Evolutionary conservation across 2,888 invertebrate species (phyloP).

Genomic region (Leptinotarsa rubiginosa): DNA sequence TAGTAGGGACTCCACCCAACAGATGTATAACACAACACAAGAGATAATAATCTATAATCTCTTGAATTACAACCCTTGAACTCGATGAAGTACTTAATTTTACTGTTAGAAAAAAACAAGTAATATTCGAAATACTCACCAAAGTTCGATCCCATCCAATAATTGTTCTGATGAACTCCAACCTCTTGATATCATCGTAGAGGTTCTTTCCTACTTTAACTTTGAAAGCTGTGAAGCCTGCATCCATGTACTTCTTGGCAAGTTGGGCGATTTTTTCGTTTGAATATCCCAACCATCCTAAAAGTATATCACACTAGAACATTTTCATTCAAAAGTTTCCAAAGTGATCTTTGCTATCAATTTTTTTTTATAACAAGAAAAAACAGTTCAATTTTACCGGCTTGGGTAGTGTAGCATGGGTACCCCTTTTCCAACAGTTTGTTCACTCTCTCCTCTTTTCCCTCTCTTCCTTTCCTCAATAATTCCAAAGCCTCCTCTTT

Average conservation of each 20-base stretch:
- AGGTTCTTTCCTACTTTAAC: conserved; percentile 88
- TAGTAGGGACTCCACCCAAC: no score
- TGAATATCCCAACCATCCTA: conserved; percentile 89
- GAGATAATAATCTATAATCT: no score
- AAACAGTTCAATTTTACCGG: conserved; percentile 68
- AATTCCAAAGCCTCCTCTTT: conserved; percentile 83
- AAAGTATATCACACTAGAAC: conserved; percentile 38
- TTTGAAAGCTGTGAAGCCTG: conserved; percentile 88
- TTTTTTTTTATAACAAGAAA: no score
- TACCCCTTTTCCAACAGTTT: conserved; percentile 77
- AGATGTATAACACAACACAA: no score
- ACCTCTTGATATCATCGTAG: conserved; percentile 80
- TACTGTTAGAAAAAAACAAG: background rate
- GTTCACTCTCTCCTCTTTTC: conserved; percentile 74
- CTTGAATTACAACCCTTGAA: no score
- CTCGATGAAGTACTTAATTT: no score
- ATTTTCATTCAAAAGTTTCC: background rate
- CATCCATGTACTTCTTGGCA: conserved; percentile 77
- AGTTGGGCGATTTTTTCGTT: conserved; percentile 79
- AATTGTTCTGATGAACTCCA: conserved; percentile 77
- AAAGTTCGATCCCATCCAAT: conserved; percentile 82
- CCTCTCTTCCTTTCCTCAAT: conserved; percentile 70
- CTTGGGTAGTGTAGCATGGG: conserved; percentile 90
- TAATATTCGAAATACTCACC: conserved; percentile 66
- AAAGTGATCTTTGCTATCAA: no score